Conservation (phyloP, 2,888 invertebrate genomes). For the Unio delphinus region DNA sequence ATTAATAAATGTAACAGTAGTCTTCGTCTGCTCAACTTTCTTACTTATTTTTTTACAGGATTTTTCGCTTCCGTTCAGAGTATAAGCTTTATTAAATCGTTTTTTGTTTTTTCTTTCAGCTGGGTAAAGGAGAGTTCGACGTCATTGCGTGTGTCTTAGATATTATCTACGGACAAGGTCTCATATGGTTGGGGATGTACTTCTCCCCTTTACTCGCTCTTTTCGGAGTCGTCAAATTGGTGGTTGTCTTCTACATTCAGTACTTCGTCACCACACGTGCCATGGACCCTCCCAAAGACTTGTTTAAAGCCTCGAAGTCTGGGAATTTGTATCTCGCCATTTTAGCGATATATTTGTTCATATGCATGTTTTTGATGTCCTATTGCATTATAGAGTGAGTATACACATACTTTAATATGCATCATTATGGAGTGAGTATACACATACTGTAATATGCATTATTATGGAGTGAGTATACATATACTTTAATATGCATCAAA, state of each 20-base stretch:
- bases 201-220: conserved; percentile 57
- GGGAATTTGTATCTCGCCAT: conserved; percentile 57
- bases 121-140: conserved; percentile 45
- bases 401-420: background rate
- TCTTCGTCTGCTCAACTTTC: background rate
- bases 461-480: too few species aligned
- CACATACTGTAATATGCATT: too few species aligned
- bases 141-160: conserved; percentile 53
- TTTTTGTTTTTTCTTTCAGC: conserved; percentile 23
- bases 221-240: conserved; percentile 47
- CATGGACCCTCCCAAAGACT: conserved; percentile 51
- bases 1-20: background rate
- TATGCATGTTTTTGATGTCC: conserved; percentile 50
- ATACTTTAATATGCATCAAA: too few species aligned
- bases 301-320: conserved; percentile 58
- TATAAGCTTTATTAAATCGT: too few species aligned
- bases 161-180: conserved; percentile 57
- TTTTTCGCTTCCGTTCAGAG: background rate
- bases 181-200: conserved; percentile 61
- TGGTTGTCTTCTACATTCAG: conserved; percentile 54
- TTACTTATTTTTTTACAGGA: background rate
- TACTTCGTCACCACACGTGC: conserved; percentile 47
- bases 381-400: conserved; percentile 56
- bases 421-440: background rate
- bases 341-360: conserved; percentile 51